Evolutionary conservation across 1,140 invertebrate genomes (phyloP), one percentile per base, ranked within the genome.

Genomic region (Mactra quadrangularis): DNA sequence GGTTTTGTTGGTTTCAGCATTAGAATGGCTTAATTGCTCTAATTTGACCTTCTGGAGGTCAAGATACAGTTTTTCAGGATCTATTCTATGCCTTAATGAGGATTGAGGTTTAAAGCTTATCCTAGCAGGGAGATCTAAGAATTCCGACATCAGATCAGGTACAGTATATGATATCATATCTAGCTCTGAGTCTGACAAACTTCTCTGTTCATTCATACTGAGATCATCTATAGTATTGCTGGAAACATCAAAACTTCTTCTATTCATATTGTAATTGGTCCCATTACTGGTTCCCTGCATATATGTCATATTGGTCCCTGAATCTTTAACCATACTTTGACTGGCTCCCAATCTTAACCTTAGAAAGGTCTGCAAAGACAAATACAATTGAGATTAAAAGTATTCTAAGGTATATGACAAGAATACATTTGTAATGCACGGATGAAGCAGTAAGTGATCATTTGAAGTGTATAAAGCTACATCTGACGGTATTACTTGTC

Each of bases 101-200:
- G 45, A 72, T 19, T n/a, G 13, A 9, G 59, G 35, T 31, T 45
- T 64, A 53, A 29, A 17, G 3, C 25, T 59, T 27, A 59, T 15
- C 29, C 27, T 15, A 15, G 19, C n/a, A 27, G 75, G 60, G 25
- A 78, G 50, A 52, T 64, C 75, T 31, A 78, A 22, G n/a, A 78
- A 78, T 25, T 78, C 75, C 17, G 59, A 47, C 6, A 60, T 66
- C 75, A 78, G 52, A 55, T 27, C 62, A 1, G 74, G 11, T 11
- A n/a, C 7, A 47, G 9, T n/a, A 33, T 27, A 19, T 27, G 52
- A 19, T 15, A 3, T 59, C 27, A 38, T 47, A 25, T 66, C 35
- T 33, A 78, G 38, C 33, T 78, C 75, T 2, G 75, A 78, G 41
- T 78, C 75, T n/a, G 75, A 78, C 19, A 60, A 35, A 53, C 75